These are phyloP conservation scores for Drosophila siamana DNA, from an alignment of 2,888 invertebrate genomes.

Conservation along the genomic window DNA sequence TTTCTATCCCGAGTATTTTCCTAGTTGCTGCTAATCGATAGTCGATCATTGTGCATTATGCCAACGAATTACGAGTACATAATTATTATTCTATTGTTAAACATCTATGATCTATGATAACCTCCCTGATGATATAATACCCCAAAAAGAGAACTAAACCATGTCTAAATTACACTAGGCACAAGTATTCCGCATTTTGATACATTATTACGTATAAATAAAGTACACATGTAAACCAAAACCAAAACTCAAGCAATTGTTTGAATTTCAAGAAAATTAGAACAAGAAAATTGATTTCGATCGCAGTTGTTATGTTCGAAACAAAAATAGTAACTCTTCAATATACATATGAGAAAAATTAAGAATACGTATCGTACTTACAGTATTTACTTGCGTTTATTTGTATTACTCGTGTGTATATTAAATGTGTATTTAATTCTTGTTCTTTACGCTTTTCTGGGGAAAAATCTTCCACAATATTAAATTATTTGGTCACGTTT, in stretches of 20 bases:
- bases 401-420: conserved; percentile 60
- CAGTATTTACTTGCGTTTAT: conserved; percentile 39
- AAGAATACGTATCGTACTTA: conserved; percentile 20
- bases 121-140: conserved; percentile 23
- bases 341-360: too few relatives aligned
- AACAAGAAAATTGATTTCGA: background rate
- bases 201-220: conserved; percentile 65
- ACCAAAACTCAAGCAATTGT: background rate
- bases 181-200: conserved; percentile 67
- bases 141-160: conserved; percentile 10
- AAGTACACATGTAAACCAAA: conserved; percentile 56
- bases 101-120: conserved; percentile 50
- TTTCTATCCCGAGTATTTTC: conserved; percentile 47
- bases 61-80: conserved; percentile 34
- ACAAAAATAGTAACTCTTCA: too few relatives aligned
- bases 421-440: conserved; percentile 62
- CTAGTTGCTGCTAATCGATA: conserved; percentile 48
- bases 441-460: conserved; percentile 47
- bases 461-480: conserved; percentile 69
- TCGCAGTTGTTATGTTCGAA: background rate
- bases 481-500: conserved; percentile 81
- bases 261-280: background rate
- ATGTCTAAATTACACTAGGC: conserved; percentile 31
- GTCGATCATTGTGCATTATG: conserved; percentile 24
- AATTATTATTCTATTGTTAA: conserved; percentile 65